A percentile compares a stretch with the other conserved stretches of the same genome.
Conservation (phyloP, 2,797 vertebrate species). For the Setipinna tenuifilis region DNA sequence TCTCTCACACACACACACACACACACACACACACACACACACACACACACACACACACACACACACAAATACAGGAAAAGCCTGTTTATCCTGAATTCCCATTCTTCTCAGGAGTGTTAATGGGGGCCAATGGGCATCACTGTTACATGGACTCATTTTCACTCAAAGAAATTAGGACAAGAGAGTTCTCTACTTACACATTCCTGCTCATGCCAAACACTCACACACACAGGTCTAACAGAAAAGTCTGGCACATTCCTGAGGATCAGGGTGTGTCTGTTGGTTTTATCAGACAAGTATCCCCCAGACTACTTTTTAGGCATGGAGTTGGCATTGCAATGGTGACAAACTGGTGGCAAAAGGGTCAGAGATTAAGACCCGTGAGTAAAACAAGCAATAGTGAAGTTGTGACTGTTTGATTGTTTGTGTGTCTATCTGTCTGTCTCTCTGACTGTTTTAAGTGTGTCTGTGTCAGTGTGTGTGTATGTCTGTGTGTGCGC, state of each 20-base stretch:
- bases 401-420: not conserved
- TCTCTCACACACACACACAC: not conserved
- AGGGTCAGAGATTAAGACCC: not conserved
- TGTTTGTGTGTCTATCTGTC: not conserved
- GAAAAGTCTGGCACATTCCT: not conserved
- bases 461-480: not conserved
- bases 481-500: not conserved
- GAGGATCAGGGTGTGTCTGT: slow-evolving; percentile 11
- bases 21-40: not conserved
- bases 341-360: not conserved
- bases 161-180: not conserved
- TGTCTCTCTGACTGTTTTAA: not conserved
- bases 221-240: not conserved
- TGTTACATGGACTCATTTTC: not conserved
- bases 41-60: slow-evolving; percentile 9
- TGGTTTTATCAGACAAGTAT: not conserved
- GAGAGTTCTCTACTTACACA: not conserved
- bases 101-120: not conserved
- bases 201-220: not conserved
- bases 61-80: slow-evolving; percentile 10
- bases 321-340: not conserved
- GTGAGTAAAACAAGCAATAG: not conserved
- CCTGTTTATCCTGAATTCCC: not conserved
- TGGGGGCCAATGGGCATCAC: not conserved
- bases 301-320: not conserved